Percentiles rank a stretch among this genome's conserved stretches.
Conservation (phyloP, 2,113 vertebrate species). For the Corvus cornix region DNA sequence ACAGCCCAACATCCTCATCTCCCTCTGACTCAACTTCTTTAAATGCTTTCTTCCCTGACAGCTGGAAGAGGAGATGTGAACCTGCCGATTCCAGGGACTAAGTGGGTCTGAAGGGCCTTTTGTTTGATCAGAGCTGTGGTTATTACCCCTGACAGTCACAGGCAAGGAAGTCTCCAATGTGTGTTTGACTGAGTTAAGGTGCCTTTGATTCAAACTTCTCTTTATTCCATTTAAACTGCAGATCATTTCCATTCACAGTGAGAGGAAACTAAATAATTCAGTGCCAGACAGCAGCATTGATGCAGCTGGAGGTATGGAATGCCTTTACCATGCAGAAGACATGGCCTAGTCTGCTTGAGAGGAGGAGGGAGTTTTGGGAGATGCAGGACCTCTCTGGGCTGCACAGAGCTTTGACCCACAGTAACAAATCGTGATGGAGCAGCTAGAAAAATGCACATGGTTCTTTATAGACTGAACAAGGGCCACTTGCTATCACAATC, state of each 20-base stretch:
- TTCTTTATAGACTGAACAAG: not conserved
- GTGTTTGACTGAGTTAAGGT: conserved; percentile 66
- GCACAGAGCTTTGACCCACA: not conserved
- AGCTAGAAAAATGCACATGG: not conserved
- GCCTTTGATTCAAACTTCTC: conserved; percentile 65
- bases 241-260: conserved; percentile 54
- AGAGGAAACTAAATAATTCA: conserved; percentile 64
- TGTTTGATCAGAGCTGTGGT: conserved; percentile 63
- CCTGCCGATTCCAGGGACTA: conserved; percentile 42
- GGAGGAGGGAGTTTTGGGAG: not conserved
- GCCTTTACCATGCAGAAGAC: not conserved
- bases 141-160: conserved; percentile 65
- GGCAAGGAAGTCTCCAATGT: conserved; percentile 55
- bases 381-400: not conserved
- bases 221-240: conserved; percentile 55
- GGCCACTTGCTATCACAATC: conserved; percentile 14
- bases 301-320: conserved; percentile 3
- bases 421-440: not conserved
- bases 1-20: not conserved
- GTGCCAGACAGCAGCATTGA: not conserved
- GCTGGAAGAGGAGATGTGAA: conserved; percentile 42
- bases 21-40: not conserved
- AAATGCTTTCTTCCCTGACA: not conserved
- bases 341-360: not conserved
- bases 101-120: conserved; percentile 64